Conservation (phyloP, 1,140 invertebrate species). For the Odontomachus brunneus region DNA sequence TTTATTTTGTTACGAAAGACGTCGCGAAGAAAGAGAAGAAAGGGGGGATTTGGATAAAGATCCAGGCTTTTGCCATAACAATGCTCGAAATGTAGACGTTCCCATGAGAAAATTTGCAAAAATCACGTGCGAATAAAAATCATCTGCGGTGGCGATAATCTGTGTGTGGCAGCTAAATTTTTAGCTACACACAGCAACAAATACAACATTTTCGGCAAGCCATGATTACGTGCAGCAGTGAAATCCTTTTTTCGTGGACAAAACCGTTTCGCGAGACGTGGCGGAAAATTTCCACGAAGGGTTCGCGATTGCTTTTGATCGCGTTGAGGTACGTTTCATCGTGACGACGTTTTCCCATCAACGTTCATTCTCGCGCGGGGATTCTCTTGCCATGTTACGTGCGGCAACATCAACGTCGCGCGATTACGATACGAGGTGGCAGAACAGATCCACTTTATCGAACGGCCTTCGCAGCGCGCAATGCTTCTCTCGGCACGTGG, state of each 20-base stretch:
- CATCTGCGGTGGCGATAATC: no score
- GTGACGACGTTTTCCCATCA: no score
- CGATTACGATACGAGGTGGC: background rate
- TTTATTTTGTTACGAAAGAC: slow-evolving; percentile 16
- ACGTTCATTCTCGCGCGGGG: background rate
- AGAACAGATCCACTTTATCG: background rate
- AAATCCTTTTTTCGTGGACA: no score
- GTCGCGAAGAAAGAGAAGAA: background rate
- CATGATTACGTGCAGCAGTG: no score
- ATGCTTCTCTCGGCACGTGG: slow-evolving; percentile 44
- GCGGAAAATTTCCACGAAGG: background rate
- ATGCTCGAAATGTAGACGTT: background rate
- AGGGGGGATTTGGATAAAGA: slow-evolving; percentile 36
- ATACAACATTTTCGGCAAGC: no score
- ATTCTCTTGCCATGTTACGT: background rate
- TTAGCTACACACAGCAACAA: no score
- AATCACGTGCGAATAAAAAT: no score
- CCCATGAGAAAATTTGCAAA: background rate
- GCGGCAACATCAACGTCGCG: background rate
- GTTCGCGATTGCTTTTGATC: background rate
- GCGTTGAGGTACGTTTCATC: background rate
- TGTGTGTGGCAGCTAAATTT: no score
- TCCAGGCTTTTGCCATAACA: background rate
- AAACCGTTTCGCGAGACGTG: background rate
- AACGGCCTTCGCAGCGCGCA: background rate